A percentile compares a stretch with the other conserved stretches of the same genome.
Conservation (phyloP, 2,113 vertebrate species). For the Cyprinodon variegatus region DNA sequence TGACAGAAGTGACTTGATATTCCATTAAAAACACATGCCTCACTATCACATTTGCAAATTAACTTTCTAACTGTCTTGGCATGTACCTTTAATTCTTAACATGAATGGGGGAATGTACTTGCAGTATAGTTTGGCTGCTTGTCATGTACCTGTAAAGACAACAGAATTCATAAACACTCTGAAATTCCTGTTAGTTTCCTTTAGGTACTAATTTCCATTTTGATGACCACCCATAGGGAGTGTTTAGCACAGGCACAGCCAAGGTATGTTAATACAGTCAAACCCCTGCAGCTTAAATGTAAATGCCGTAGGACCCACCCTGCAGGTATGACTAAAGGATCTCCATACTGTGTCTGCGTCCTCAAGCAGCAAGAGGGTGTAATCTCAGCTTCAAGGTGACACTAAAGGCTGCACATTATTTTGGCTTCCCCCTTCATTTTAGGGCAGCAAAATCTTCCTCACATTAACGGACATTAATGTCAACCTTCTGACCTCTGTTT, state of each 20-base stretch:
- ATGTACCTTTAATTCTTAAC: slow-evolving; percentile 34
- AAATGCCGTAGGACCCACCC: slow-evolving; percentile 68
- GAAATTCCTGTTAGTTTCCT: slow-evolving; percentile 68
- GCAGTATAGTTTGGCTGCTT: slow-evolving; percentile 52
- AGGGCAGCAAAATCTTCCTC: slow-evolving; percentile 88
- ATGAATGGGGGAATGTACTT: slow-evolving; percentile 35
- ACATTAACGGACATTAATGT: slow-evolving; percentile 94
- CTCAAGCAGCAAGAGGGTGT: slow-evolving; percentile 88
- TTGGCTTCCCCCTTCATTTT: slow-evolving; percentile 90
- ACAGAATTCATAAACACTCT: slow-evolving; percentile 35
- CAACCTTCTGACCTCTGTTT: slow-evolving; percentile 86
- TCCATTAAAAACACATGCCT: slow-evolving; percentile 30
- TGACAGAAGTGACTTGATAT: slow-evolving; percentile 24
- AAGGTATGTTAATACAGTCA: slow-evolving; percentile 67
- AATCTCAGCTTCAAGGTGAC: slow-evolving; percentile 93
- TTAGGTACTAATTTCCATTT: slow-evolving; percentile 77
- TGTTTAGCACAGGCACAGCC: slow-evolving; percentile 67
- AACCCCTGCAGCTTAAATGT: slow-evolving; percentile 71
- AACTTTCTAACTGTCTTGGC: slow-evolving; percentile 14
- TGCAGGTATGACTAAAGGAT: slow-evolving; percentile 75
- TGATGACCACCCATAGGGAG: slow-evolving; percentile 72
- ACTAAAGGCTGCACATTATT: slow-evolving; percentile 90
- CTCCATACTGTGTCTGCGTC: slow-evolving; percentile 73
- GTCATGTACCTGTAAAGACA: slow-evolving; percentile 53
- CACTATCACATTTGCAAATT: slow-evolving; percentile 29